Evolutionary conservation across 2,797 vertebrate species (phyloP).

Genomic region (Oreortyx pictus): DNA sequence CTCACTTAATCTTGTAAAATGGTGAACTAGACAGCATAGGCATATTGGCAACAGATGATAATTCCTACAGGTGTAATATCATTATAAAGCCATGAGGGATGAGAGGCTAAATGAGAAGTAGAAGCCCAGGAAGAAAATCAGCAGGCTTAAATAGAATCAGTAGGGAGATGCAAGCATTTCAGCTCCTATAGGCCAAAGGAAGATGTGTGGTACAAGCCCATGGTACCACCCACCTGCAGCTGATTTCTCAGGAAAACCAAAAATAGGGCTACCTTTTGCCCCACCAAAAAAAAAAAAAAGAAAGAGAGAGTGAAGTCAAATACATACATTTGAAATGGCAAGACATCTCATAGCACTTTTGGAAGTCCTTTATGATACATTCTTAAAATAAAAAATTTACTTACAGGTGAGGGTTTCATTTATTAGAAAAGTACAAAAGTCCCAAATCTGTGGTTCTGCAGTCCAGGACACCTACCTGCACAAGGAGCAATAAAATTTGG

Average conservation of each 20-base stretch:
- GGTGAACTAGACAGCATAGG: neutral
- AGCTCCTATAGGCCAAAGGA: neutral
- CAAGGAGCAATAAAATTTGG: neutral
- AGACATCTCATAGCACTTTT: neutral
- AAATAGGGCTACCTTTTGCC: neutral
- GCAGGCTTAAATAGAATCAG: neutral
- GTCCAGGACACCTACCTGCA: neutral
- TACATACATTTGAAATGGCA: too few relatives aligned
- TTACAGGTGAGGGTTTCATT: neutral
- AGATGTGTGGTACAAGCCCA: neutral
- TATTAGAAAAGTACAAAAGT: neutral
- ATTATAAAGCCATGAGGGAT: neutral
- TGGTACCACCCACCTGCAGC: neutral
- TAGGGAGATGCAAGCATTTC: neutral
- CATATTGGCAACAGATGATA: neutral
- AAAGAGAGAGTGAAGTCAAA: neutral
- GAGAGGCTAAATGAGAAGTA: neutral
- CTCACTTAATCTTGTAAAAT: neutral
- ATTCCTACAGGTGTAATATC: neutral
- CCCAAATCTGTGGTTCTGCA: neutral
- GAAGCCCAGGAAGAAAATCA: neutral
- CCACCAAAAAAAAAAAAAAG: too few relatives aligned
- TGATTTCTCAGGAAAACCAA: neutral
- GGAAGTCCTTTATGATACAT: neutral
- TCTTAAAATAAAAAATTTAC: conserved; percentile 2